A percentile compares a stretch with the other conserved stretches of the same genome.
These are phyloP conservation scores for Xylocampa areola DNA, from an alignment of 2,888 invertebrate species.

Conservation along the genomic window DNA sequence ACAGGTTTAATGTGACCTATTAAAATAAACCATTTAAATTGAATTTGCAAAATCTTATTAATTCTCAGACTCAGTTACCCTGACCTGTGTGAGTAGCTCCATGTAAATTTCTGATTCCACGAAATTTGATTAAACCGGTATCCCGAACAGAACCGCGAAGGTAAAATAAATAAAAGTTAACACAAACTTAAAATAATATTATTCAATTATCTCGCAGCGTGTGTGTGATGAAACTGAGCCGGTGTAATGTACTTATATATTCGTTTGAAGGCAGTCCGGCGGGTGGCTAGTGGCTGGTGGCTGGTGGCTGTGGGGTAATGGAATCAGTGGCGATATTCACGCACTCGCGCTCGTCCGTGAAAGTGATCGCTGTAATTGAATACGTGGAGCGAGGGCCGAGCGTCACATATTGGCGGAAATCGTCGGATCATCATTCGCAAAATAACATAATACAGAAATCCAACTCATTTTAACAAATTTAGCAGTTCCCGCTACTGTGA, in stretches of 20 bases:
- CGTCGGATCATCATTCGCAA: background rate
- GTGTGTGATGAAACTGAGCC: conserved; percentile 26
- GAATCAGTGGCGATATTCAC: conserved; percentile 33
- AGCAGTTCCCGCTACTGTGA: too few species aligned
- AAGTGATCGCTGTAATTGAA: conserved; percentile 41
- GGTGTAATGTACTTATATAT: conserved; percentile 18
- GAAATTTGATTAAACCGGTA: conserved; percentile 2
- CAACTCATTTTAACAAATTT: too few species aligned
- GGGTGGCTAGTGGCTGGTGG: background rate
- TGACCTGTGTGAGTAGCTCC: too few species aligned
- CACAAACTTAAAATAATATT: conserved; percentile 24
- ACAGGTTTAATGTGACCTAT: too few species aligned
- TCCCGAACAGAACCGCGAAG: background rate
- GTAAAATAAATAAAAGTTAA: conserved; percentile 10
- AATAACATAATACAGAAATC: background rate
- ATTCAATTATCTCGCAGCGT: conserved; percentile 3
- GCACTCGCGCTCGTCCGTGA: conserved; percentile 33
- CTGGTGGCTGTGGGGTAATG: conserved; percentile 9
- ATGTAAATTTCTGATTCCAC: background rate
- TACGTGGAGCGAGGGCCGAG: conserved; percentile 21
- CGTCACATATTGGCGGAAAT: conserved; percentile 11
- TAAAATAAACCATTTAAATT: too few species aligned
- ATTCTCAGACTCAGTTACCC: conserved; percentile 1
- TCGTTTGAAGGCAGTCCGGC: too few species aligned
- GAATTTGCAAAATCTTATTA: too few species aligned